Base-by-base conservation (phyloP, 1,140 invertebrate genomes). In the Caenorhabditis elegans region DNA sequence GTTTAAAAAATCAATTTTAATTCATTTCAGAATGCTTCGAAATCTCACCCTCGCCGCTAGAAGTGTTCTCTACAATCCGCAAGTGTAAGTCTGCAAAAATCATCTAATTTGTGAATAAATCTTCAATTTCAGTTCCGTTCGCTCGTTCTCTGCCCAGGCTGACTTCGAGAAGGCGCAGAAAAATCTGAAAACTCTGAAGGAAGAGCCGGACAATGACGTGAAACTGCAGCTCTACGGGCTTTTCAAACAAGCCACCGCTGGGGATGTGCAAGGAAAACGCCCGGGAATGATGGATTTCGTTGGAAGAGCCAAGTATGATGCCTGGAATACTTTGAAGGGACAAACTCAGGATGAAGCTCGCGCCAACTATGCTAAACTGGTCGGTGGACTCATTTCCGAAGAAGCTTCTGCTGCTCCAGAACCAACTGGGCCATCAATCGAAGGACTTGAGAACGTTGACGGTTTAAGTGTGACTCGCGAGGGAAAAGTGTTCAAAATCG, bases 251-350 rank as follows among this genome's bases (percentile, higher is more conserved):
- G 90, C 92, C 2, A 93, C 92, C 0, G 85, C 88, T 60, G 93
- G 93, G 8, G 88, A 91, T 80, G 92, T 92, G 76, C 91, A 90
- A 70, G 90, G 86, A 6, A 87, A 90, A 22, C 92, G 92, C 80
- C 93, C 93, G 36, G 92, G 92, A n/a, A 91, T 92, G 90, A 90
- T 92, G 88, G 92, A 93, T 85, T 90, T 93, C 86, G 92, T 93
- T 46, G 92, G 92, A 3, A 91, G 92, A 83, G 92, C 92, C 10
- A 93, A 93, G 87, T 93, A 92, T 92, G 91, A 92, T 82, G 92
- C 93, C 6, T 93, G 93, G 93, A 60, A 36, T n/a, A 65, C 48
- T 36, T n/a, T 82, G 31, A 85, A 85, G 36, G 84, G 84, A 15
- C 80, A 53, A 17, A 26, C 84, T 31, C 79, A 85, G 55, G 91